phyloP scores from a whole-genome alignment of 2,888 invertebrate species.

The Trachelus troglodyta region DNA sequence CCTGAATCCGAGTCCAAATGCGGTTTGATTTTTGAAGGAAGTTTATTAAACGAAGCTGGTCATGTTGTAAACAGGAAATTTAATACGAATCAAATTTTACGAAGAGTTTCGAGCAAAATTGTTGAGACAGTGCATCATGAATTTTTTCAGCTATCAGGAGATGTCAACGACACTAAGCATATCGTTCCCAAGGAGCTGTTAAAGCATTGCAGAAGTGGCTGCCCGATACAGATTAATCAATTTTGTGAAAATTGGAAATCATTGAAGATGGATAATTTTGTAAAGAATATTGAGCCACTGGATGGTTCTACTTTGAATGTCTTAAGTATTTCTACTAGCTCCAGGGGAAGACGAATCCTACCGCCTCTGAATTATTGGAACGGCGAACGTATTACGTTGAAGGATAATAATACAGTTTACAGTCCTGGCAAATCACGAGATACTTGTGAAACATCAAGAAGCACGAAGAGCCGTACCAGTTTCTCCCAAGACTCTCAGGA shows the following conservation, averaged over 20 bases:
- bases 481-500: background rate
- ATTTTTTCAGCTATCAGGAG: constrained; percentile 47
- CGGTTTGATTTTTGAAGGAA: constrained; percentile 51
- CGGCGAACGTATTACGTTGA: constrained; percentile 47
- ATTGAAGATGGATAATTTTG: background rate
- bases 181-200: constrained; percentile 48
- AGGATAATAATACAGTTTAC: constrained; percentile 41
- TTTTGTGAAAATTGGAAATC: constrained; percentile 46
- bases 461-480: background rate
- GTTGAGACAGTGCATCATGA: constrained; percentile 48
- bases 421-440: constrained; percentile 33
- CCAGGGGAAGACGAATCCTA: constrained; percentile 48
- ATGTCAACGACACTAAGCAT: constrained; percentile 44
- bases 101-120: constrained; percentile 40
- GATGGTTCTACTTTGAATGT: constrained; percentile 26
- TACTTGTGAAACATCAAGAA: background rate
- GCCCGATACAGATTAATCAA: constrained; percentile 48
- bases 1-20: constrained; percentile 25
- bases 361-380: constrained; percentile 51
- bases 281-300: constrained; percentile 1
- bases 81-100: constrained; percentile 39
- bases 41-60: constrained; percentile 52
- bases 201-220: constrained; percentile 47
- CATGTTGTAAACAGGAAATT: constrained; percentile 44
- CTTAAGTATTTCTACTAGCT: constrained; percentile 38